Base-by-base conservation (phyloP, 35 echinoderm and acorn worm genomes). In the Heliocidaris tuberculata region DNA sequence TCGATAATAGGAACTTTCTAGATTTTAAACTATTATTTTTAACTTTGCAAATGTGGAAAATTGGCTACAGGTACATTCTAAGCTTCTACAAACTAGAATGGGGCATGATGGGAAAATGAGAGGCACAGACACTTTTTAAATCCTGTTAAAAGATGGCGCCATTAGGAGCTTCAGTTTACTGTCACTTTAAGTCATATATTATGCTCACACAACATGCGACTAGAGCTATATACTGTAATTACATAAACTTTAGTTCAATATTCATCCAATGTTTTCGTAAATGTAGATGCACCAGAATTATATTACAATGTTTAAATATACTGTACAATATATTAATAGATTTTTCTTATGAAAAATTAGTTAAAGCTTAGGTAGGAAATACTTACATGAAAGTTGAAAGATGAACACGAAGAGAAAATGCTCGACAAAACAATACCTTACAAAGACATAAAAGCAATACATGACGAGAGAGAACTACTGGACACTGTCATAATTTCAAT, bases 241-340 rank as follows among this genome's bases (percentile, higher is more conserved):
- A 78, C 21, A 78, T n/a, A 19, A 78, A 78, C 7, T 42, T 42
- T 78, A 78, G 65, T 42, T 42, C 35, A 78, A n/a, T 78, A 78
- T 7, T 78, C 65, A 7, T 78, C 65, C 21, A 7, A 78, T 78
- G 6, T 29, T 70, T 70, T 27, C 24, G 60, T 70, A 27, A 70
- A 70, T 27, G 60, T 70, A 70, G 60, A 70, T 70, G 60, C 86
- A 88, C 47, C 47, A 88, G 31, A 88, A 88, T 35, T 89, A 89
- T 89, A 42, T 17, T 89, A 89, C 87, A 89, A 89, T 48, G 47
- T 89, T 89, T 31, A 47, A 4, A 42, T 89, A 42, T 89, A 32
- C 87, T 89, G 87, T 89, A 89, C 87, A 89, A 89, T 88, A 88
- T 88, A 88, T 89, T 89, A 17, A 89, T 89, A 89, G 87, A 89